Base-by-base conservation (phyloP, 2,797 vertebrate genomes). In the Oryzias dopingdopingensis region DNA sequence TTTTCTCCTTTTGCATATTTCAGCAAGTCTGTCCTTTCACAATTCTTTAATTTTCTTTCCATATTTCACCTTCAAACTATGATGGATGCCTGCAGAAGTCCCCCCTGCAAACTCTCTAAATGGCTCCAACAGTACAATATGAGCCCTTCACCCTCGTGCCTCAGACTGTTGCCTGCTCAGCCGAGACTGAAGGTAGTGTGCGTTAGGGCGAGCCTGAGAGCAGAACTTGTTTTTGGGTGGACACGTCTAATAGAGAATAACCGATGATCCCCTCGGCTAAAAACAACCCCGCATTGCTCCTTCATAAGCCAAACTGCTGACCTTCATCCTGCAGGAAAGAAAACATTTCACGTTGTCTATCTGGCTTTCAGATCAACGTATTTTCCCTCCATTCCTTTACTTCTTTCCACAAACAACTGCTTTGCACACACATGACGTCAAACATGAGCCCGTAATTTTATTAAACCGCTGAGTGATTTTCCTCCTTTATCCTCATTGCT, bases 291-390 rank as follows among this genome's bases (percentile, higher is more conserved):
- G 22, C 44, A 0, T 15, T 5, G 6, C 41, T 10, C 52, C 45
- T 43, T 60, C 46, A 62, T 46, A 54, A 56, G 52, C 47, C 1
- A 14, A 50, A 44, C 70, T 50, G 47, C 68, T 62, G 63, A 70
- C 55, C 59, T 76, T 55, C 56, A 52, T 56, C 67, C 56, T 70
- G 4, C 14, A 71, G 58, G 46, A 66, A 55, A 56, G n/a, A 13
- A 14, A 61, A 14, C 18, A 41, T 70, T 65, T 71, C 61, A 63
- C 61, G 42, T 55, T 47, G 6, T 49, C 52, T 13, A 32, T 63
- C 32, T 14, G 12, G 4, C 56, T 67, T 37, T 53, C 14, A 29
- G 17, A 44, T 37, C 32, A 43, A 7, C 6, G 2, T 51, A 16
- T 46, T 47, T 10, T 59, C 41, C 24, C 41, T 52, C 32, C 45